Percentiles rank a stretch among this genome's conserved stretches.
phyloP scores from a whole-genome alignment of 2,113 vertebrate species.

The Thryonomys swinderianus region DNA sequence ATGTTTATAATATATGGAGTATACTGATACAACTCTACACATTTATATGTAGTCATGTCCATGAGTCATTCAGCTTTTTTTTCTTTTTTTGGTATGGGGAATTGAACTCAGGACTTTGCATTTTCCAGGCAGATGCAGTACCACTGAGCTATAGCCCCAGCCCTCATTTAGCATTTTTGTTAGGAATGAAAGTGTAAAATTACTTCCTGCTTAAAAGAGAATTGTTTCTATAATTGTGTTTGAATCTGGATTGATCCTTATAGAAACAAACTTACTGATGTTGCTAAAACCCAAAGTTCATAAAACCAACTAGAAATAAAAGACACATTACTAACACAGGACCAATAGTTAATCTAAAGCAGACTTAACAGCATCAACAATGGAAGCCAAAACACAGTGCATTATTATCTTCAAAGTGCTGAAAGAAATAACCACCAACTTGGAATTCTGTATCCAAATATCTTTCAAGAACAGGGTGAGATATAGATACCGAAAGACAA shows the following conservation, averaged over 20 bases:
- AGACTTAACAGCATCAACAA: background rate
- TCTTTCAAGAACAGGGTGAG: background rate
- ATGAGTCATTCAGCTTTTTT: background rate
- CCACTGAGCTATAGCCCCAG: no score
- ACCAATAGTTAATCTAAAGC: background rate
- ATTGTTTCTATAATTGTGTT: background rate
- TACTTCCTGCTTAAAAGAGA: background rate
- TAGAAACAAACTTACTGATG: background rate
- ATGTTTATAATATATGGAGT: no score
- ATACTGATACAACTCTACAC: background rate
- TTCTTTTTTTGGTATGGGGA: no score
- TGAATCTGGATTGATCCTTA: background rate
- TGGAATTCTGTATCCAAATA: background rate
- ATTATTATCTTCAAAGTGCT: background rate
- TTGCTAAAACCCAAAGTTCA: slow-evolving; percentile 43
- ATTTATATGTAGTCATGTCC: background rate
- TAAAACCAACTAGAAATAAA: background rate
- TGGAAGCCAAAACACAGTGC: background rate
- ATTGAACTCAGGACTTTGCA: no score
- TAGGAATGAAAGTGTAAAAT: slow-evolving; percentile 27
- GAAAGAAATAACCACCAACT: background rate
- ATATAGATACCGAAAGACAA: background rate
- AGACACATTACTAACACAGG: background rate
- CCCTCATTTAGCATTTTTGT: slow-evolving; percentile 14
- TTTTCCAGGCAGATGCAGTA: no score